These are phyloP conservation scores for Orestias chungarensis DNA, from an alignment of 2,797 vertebrate genomes.

Conservation along the genomic window DNA sequence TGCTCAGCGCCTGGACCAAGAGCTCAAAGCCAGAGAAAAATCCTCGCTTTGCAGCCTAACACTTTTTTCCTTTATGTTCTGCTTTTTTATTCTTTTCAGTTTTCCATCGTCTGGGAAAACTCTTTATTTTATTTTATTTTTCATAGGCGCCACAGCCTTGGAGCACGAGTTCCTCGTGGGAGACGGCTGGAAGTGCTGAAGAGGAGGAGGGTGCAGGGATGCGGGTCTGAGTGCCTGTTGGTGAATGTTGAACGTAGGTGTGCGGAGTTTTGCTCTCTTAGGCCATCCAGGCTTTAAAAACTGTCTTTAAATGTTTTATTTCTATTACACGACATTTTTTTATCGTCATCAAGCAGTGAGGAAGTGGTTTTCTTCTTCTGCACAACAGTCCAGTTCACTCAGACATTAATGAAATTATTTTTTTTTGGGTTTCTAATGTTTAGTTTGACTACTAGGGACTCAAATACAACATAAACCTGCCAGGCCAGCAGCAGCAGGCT, in stretches of 20 bases:
- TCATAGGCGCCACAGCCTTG: constrained; percentile 62
- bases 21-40: constrained; percentile 80
- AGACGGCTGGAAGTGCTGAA: constrained; percentile 65
- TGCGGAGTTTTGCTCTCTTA: constrained; percentile 20
- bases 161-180: constrained; percentile 74
- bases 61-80: constrained; percentile 72
- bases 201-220: constrained; percentile 63
- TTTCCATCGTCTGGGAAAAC: constrained; percentile 67
- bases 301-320: constrained; percentile 32
- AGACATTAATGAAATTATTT: background rate
- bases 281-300: constrained; percentile 27
- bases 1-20: constrained; percentile 79
- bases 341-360: constrained; percentile 7
- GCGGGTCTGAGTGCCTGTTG: constrained; percentile 42
- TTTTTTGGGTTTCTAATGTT: background rate
- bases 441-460: background rate
- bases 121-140: constrained; percentile 52
- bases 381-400: background rate
- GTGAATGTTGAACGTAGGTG: constrained; percentile 49
- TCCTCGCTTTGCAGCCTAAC: constrained; percentile 81
- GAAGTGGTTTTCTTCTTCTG: background rate
- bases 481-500: background rate
- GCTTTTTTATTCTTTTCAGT: constrained; percentile 49
- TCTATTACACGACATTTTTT: constrained; percentile 28
- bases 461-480: background rate